Percentiles rank a stretch among this genome's conserved stretches.
Evolutionary conservation across 2,797 vertebrate genomes (phyloP).

Genomic region (Phyllotis vaccarum): DNA sequence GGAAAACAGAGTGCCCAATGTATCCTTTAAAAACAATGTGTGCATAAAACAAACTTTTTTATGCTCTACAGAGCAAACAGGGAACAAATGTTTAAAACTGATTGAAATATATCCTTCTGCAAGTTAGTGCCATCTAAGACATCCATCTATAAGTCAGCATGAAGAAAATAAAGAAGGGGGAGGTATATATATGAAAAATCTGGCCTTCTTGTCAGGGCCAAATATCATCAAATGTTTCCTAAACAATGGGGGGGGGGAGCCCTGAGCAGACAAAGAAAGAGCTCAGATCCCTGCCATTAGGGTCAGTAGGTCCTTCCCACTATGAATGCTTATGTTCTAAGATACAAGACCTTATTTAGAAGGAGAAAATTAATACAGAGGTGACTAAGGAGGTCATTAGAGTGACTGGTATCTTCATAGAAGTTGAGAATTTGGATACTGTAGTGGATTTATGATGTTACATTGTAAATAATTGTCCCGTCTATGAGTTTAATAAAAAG

Average conservation of each 20-base stretch:
- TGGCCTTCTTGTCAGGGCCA: conserved; percentile 15
- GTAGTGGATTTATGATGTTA: too few relatives aligned
- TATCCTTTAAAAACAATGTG: conserved; percentile 62
- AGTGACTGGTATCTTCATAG: background rate
- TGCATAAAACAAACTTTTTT: conserved; percentile 69
- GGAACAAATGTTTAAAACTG: conserved; percentile 59
- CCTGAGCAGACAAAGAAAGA: background rate
- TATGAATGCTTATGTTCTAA: background rate
- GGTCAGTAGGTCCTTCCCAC: background rate
- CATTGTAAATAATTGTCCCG: too few relatives aligned
- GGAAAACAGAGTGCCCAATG: conserved; percentile 37
- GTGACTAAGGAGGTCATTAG: conserved; percentile 12
- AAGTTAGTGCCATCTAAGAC: conserved; percentile 53
- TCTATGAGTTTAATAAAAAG: too few relatives aligned
- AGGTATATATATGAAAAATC: background rate
- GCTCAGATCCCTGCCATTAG: background rate
- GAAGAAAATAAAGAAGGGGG: background rate
- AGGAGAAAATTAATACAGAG: background rate
- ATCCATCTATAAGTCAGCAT: conserved; percentile 12
- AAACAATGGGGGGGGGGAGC: background rate
- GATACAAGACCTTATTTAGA: background rate
- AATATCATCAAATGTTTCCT: background rate
- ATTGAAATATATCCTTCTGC: conserved; percentile 63
- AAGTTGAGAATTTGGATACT: background rate
- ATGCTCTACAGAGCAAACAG: conserved; percentile 47